Evolutionary conservation across 2,888 invertebrate species (phyloP).

Genomic region (Cylloceria caligata): DNA sequence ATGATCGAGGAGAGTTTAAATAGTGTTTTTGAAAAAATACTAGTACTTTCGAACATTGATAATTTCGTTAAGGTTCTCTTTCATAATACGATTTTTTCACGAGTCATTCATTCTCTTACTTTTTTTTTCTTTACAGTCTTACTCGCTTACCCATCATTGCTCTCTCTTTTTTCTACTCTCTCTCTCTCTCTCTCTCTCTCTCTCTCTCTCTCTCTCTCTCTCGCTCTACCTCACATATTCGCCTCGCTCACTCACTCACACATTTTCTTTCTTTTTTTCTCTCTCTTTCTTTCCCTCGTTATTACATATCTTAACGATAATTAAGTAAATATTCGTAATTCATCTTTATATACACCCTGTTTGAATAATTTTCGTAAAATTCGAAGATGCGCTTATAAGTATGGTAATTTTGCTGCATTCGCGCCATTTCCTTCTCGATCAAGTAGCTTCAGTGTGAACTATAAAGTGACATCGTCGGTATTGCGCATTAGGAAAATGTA

Average conservation of each 20-base stretch:
- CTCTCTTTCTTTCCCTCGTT: constrained; percentile 68
- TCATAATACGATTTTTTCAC: constrained; percentile 50
- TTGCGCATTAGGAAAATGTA: not conserved
- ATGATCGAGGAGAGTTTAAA: constrained; percentile 12
- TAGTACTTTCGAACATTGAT: constrained; percentile 69
- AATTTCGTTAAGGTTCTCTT: constrained; percentile 55
- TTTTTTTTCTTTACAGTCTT: constrained; percentile 25
- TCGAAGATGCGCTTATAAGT: constrained; percentile 37
- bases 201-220: constrained; percentile 15
- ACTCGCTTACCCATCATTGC: constrained; percentile 52
- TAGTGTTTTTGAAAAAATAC: constrained; percentile 66
- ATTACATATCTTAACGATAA: constrained; percentile 78
- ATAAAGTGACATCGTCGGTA: constrained; percentile 13
- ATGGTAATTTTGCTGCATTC: constrained; percentile 30
- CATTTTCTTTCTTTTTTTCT: constrained; percentile 5
- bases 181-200: not conserved
- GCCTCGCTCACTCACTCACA: not conserved
- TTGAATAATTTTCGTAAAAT: constrained; percentile 68
- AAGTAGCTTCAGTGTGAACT: not conserved
- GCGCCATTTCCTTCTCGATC: constrained; percentile 23
- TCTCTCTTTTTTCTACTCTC: constrained; percentile 10
- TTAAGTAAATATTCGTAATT: constrained; percentile 84
- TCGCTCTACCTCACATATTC: constrained; percentile 55
- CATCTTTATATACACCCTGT: constrained; percentile 84
- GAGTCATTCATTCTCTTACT: constrained; percentile 45